phyloP scores from a whole-genome alignment of 1,140 invertebrate species.

The Pentalonia nigronervosa region DNA sequence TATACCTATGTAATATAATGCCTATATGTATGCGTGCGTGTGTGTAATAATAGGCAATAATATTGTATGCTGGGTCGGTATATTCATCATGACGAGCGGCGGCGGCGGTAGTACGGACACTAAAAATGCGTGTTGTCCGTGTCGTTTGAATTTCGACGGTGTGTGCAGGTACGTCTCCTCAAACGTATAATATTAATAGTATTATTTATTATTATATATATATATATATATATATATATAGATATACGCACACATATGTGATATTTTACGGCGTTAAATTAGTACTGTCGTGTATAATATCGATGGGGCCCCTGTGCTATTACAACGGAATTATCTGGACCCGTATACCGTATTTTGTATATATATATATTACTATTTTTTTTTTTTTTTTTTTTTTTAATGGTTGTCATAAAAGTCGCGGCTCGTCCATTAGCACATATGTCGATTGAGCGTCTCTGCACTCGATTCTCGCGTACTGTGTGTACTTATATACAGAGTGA shows the following conservation, averaged over 20 bases:
- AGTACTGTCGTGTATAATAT: background rate
- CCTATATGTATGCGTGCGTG: background rate
- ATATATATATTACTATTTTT: background rate
- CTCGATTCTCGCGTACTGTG: background rate
- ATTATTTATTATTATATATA: background rate
- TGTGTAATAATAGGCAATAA: background rate
- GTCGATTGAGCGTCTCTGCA: background rate
- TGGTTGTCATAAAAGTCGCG: conserved; percentile 53
- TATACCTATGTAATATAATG: background rate
- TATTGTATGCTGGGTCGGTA: background rate
- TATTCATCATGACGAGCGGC: background rate
- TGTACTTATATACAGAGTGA: background rate
- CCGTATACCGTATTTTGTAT: background rate
- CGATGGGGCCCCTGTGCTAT: background rate
- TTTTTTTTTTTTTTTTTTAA: conserved; percentile 45
- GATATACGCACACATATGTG: background rate
- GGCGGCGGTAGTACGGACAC: background rate
- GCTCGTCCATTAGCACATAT: conserved; percentile 51
- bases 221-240: background rate
- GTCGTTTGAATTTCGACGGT: background rate
- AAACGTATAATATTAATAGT: conserved; percentile 5
- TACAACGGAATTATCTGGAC: background rate
- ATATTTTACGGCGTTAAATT: conserved; percentile 20
- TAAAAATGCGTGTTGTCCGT: background rate
- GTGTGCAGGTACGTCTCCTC: background rate